Conservation (phyloP, 2,888 invertebrate species). For the Cheilosia scutellata region DNA sequence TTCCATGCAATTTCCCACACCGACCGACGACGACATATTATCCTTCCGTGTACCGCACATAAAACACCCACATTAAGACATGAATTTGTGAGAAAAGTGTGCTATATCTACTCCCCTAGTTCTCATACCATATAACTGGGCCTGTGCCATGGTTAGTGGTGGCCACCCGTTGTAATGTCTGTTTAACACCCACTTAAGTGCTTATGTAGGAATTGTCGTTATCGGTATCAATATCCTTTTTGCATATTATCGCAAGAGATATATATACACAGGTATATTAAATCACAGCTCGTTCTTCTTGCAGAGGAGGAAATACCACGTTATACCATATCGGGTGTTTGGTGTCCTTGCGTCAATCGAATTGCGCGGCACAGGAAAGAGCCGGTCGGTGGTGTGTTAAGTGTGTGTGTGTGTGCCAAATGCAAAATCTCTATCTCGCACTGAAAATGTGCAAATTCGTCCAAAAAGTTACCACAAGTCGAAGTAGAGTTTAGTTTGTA, state of each 20-base stretch:
- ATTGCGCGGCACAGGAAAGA: not conserved
- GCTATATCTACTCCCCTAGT: not conserved
- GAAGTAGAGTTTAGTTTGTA: not conserved
- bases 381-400: no score
- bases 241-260: conserved; percentile 45
- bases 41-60: conserved; percentile 37
- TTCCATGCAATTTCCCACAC: conserved; percentile 4
- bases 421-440: conserved; percentile 12
- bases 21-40: conserved; percentile 24
- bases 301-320: not conserved
- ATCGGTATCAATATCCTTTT: conserved; percentile 66
- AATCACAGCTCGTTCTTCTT: not conserved
- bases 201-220: conserved; percentile 58
- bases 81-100: conserved; percentile 55
- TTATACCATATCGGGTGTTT: not conserved
- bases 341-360: conserved; percentile 12
- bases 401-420: conserved; percentile 1
- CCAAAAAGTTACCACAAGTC: conserved; percentile 29
- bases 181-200: conserved; percentile 69
- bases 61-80: conserved; percentile 69
- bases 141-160: not conserved
- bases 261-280: conserved; percentile 13
- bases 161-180: conserved; percentile 36
- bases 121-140: conserved; percentile 7
- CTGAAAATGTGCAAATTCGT: conserved; percentile 45